A percentile compares a stretch with the other conserved stretches of the same genome.
Conservation (phyloP, 2,797 vertebrate species). For the Coranthus polyacanthus region DNA sequence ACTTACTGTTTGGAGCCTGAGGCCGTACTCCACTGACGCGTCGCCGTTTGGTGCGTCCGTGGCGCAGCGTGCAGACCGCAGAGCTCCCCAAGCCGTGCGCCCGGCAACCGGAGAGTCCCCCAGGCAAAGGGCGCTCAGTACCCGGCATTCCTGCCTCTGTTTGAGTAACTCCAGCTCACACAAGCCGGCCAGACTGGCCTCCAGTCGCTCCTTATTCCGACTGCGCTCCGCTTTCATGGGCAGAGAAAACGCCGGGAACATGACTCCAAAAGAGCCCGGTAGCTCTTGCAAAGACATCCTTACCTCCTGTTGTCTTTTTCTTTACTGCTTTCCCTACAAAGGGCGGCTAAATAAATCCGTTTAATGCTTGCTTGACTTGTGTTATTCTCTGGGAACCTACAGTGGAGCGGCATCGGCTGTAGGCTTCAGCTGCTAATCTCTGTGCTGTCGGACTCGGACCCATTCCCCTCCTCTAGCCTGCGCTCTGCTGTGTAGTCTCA, state of each 20-base stretch:
- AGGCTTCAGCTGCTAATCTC: conserved; percentile 16
- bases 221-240: conserved; percentile 86
- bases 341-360: not conserved
- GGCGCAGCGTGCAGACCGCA: conserved; percentile 49
- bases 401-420: not conserved
- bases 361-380: not conserved
- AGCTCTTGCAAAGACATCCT: conserved; percentile 34
- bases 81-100: conserved; percentile 62
- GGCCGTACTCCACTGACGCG: conserved; percentile 23
- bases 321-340: not conserved
- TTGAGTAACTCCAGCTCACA: conserved; percentile 89
- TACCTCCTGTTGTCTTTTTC: not conserved
- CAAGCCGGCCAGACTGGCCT: conserved; percentile 88
- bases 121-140: conserved; percentile 85
- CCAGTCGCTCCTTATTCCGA: conserved; percentile 87
- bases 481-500: conserved; percentile 17
- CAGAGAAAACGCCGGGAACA: conserved; percentile 84
- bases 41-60: conserved; percentile 30
- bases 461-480: conserved; percentile 29
- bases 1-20: conserved; percentile 63
- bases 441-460: conserved; percentile 14
- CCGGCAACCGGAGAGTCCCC: conserved; percentile 66
- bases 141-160: conserved; percentile 87
- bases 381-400: not conserved
- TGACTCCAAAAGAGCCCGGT: conserved; percentile 20